A percentile compares a stretch with the other conserved stretches of the same genome.
Evolutionary conservation across 2,797 vertebrate genomes (phyloP).

Genomic region (Coccyzus lansbergi): DNA sequence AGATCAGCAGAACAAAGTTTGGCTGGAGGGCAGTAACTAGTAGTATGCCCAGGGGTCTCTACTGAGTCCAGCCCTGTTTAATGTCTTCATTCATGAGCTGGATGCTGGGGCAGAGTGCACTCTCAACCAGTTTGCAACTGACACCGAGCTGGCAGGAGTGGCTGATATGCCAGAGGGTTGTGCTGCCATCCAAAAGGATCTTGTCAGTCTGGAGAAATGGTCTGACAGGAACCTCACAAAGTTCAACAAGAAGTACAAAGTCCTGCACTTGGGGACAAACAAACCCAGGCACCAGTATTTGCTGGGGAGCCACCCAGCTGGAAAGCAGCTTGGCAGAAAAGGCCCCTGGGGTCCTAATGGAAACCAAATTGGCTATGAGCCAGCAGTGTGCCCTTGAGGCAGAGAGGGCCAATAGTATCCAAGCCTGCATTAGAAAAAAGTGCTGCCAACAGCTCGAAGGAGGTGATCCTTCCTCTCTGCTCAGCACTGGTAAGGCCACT

Average conservation of each 20-base stretch:
- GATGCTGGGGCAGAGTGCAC: not conserved
- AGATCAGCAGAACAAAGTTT: not conserved
- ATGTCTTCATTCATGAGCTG: not conserved
- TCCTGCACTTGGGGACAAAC: not conserved
- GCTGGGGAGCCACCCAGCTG: not conserved
- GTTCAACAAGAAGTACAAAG: not conserved
- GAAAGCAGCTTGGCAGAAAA: not conserved
- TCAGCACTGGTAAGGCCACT: not conserved
- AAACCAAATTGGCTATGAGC: not conserved
- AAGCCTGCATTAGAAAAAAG: not conserved
- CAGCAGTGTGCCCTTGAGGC: not conserved
- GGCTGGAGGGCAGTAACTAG: not conserved
- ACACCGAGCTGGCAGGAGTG: not conserved
- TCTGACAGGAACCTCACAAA: not conserved
- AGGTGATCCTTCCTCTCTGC: not conserved
- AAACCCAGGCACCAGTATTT: not conserved
- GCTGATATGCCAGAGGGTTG: not conserved
- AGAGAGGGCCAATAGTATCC: not conserved
- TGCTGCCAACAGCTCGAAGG: not conserved
- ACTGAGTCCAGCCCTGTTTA: not conserved
- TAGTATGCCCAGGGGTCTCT: not conserved
- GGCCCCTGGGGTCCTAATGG: not conserved
- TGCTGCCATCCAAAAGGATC: not conserved
- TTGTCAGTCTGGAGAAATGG: not conserved
- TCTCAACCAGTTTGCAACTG: not conserved